A percentile compares a stretch with the other conserved stretches of the same genome.
Conservation (phyloP, 2,797 vertebrate genomes). For the Xenentodon cancila region DNA sequence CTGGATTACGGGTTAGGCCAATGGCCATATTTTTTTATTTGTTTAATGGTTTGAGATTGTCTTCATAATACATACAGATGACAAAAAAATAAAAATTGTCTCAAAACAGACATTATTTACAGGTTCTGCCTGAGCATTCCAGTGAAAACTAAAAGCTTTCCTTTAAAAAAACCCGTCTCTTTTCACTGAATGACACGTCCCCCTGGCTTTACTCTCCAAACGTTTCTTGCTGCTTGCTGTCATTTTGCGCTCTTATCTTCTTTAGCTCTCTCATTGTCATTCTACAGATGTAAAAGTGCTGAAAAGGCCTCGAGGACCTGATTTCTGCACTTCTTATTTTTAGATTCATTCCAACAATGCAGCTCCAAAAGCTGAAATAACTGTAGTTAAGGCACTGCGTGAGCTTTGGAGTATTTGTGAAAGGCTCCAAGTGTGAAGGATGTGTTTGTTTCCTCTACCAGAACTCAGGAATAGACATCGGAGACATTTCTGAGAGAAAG, state of each 20-base stretch:
- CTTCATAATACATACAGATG: no score
- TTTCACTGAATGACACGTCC: no score
- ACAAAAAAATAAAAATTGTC: no score
- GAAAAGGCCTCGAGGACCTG: neutral
- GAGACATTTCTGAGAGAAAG: conserved; percentile 90
- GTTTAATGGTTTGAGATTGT: no score
- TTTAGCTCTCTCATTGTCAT: neutral
- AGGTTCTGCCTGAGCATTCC: no score
- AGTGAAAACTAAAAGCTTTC: no score
- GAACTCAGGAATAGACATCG: conserved; percentile 95
- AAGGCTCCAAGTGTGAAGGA: conserved; percentile 7
- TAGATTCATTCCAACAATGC: conserved; percentile 2
- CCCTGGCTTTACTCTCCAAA: no score
- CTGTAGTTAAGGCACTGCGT: neutral
- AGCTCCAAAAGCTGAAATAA: conserved; percentile 9
- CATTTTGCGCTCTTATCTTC: neutral
- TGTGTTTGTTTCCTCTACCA: conserved; percentile 53
- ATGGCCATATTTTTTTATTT: no score
- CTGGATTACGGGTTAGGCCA: no score
- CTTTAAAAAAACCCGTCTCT: neutral
- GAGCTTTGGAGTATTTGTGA: conserved; percentile 1
- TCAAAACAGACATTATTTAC: no score
- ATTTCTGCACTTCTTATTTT: neutral
- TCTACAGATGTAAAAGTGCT: neutral
- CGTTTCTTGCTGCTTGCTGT: neutral